Conservation (phyloP, 2,888 invertebrate species). For the Eupeodes luniger region DNA sequence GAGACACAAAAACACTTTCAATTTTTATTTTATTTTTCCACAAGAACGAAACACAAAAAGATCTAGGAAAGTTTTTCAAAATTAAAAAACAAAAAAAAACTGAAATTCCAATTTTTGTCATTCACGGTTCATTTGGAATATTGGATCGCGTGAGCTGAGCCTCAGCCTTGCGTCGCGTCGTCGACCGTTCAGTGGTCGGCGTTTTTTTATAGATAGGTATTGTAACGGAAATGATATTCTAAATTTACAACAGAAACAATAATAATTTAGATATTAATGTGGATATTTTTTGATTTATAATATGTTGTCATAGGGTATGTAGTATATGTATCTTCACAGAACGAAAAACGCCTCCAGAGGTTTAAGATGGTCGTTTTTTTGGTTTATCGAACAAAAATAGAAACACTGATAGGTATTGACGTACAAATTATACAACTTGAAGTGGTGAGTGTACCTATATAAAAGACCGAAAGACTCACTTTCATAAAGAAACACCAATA, state of each 20-base stretch:
- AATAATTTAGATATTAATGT: not conserved
- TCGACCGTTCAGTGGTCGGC: not conserved
- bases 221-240: slow-evolving; percentile 18
- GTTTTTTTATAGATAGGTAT: not conserved
- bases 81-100: slow-evolving; percentile 6
- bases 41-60: not conserved
- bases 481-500: not conserved
- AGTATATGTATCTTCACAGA: not conserved
- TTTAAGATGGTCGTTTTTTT: slow-evolving; percentile 3
- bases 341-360: slow-evolving; percentile 47
- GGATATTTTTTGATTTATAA: not conserved
- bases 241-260: slow-evolving; percentile 19
- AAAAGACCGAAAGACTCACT: not conserved
- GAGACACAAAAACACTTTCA: slow-evolving; percentile 14
- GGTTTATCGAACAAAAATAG: slow-evolving; percentile 62
- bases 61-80: not conserved
- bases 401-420: slow-evolving; percentile 40
- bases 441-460: slow-evolving; percentile 12
- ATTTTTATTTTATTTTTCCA: not conserved
- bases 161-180: not conserved
- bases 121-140: slow-evolving; percentile 36
- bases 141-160: slow-evolving; percentile 43
- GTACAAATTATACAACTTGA: slow-evolving; percentile 15
- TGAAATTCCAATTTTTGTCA: slow-evolving; percentile 16
- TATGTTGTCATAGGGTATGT: slow-evolving; percentile 15